Evolutionary conservation across 1,140 invertebrate genomes (phyloP).

Genomic region (Calosoma granatense): DNA sequence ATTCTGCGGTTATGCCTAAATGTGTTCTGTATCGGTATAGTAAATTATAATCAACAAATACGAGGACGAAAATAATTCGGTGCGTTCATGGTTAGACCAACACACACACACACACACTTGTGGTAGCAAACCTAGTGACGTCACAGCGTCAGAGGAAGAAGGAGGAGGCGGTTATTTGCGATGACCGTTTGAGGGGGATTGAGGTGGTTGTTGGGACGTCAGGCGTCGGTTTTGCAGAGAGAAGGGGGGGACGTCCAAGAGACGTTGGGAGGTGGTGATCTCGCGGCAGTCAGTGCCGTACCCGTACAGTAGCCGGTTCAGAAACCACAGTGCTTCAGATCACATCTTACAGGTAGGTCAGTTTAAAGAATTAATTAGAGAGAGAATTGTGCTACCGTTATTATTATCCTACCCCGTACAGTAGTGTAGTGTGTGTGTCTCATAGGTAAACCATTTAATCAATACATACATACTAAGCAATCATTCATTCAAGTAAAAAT

Average conservation of each 20-base stretch:
- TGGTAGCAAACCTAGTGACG: too few species aligned
- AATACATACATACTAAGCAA: not conserved
- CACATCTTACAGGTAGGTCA: conserved; percentile 1
- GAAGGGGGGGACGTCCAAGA: not conserved
- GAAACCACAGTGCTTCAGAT: conserved; percentile 3
- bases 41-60: too few species aligned
- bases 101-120: too few species aligned
- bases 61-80: too few species aligned
- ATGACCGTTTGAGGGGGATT: not conserved
- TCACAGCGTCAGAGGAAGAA: too few species aligned
- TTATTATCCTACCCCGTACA: not conserved
- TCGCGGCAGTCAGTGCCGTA: conserved; percentile 12
- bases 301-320: conserved; percentile 10
- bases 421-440: not conserved
- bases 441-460: not conserved
- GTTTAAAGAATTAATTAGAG: too few species aligned
- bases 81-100: too few species aligned
- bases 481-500: not conserved
- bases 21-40: too few species aligned
- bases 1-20: too few species aligned
- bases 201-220: not conserved
- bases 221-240: not conserved
- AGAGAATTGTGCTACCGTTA: too few species aligned
- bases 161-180: not conserved
- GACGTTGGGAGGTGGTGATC: not conserved